These are phyloP conservation scores for Drepanosiphum platanoidis DNA, from an alignment of 2,888 invertebrate genomes.

Conservation along the genomic window DNA sequence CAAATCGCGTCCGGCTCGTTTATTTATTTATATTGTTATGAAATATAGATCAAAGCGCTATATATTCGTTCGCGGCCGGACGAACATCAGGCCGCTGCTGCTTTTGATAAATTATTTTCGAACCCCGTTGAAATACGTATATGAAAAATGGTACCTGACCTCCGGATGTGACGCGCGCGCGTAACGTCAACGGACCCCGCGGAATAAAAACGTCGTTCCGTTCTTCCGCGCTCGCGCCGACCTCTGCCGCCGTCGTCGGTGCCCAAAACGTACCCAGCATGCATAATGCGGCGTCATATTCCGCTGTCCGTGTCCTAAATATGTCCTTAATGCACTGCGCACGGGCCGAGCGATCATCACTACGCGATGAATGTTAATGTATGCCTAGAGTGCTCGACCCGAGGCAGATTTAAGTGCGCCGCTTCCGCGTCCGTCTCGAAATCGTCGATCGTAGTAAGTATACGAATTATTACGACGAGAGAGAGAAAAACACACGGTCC, in stretches of 20 bases:
- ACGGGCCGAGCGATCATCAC: too few relatives aligned
- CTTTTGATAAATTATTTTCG: constrained; percentile 45
- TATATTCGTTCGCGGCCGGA: neutral
- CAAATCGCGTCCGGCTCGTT: too few relatives aligned
- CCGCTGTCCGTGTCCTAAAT: neutral
- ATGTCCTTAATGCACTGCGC: neutral
- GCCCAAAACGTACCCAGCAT: constrained; percentile 1
- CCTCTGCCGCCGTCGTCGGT: neutral
- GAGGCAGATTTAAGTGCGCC: too few relatives aligned
- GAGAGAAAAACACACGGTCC: too few relatives aligned
- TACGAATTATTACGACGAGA: too few relatives aligned
- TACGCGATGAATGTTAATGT: too few relatives aligned
- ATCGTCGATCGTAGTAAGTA: too few relatives aligned
- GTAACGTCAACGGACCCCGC: constrained; percentile 29
- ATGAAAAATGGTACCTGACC: constrained; percentile 53
- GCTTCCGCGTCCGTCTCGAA: neutral
- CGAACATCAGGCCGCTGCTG: constrained; percentile 7
- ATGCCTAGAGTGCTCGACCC: too few relatives aligned
- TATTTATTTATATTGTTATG: neutral
- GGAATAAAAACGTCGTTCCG: constrained; percentile 20
- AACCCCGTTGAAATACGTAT: constrained; percentile 36
- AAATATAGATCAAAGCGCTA: neutral
- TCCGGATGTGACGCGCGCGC: constrained; percentile 10
- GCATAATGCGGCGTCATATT: neutral
- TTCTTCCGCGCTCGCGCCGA: constrained; percentile 18